Evolutionary conservation across 2,113 vertebrate species (phyloP).

Genomic region (Taxidea taxus): DNA sequence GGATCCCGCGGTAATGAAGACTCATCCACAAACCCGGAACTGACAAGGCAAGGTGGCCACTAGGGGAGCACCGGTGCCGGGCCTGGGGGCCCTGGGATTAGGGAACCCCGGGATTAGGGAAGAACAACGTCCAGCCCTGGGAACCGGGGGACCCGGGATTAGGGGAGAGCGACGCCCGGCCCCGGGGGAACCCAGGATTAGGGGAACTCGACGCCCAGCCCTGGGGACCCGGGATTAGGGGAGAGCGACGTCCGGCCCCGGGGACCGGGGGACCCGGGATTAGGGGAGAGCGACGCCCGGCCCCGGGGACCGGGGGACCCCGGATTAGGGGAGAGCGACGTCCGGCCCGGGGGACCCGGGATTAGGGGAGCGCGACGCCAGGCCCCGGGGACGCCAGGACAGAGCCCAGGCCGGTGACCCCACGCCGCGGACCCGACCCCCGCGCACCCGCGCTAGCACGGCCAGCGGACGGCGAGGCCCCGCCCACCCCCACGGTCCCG

Average conservation of each 20-base stretch:
- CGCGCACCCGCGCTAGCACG: background rate
- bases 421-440: background rate
- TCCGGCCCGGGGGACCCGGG: accelerated
- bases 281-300: too few relatives aligned
- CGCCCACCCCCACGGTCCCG: background rate
- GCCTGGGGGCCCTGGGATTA: background rate
- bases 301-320: accelerated
- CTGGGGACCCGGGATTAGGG: background rate
- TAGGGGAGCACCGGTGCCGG: accelerated
- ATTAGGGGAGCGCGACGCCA: background rate
- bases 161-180: background rate
- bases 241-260: background rate
- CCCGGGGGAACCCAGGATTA: background rate
- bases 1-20: background rate
- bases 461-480: too few relatives aligned
- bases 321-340: background rate
- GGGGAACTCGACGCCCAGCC: background rate
- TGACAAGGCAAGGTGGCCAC: background rate
- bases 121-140: too few relatives aligned
- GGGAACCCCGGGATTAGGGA: too few relatives aligned
- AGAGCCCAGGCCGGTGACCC: background rate
- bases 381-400: background rate
- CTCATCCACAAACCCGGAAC: too few relatives aligned
- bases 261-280: background rate
- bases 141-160: too few relatives aligned